A percentile compares a stretch with the other conserved stretches of the same genome.
These are phyloP conservation scores for Solea senegalensis DNA, from an alignment of 2,113 vertebrate genomes.

Conservation along the genomic window DNA sequence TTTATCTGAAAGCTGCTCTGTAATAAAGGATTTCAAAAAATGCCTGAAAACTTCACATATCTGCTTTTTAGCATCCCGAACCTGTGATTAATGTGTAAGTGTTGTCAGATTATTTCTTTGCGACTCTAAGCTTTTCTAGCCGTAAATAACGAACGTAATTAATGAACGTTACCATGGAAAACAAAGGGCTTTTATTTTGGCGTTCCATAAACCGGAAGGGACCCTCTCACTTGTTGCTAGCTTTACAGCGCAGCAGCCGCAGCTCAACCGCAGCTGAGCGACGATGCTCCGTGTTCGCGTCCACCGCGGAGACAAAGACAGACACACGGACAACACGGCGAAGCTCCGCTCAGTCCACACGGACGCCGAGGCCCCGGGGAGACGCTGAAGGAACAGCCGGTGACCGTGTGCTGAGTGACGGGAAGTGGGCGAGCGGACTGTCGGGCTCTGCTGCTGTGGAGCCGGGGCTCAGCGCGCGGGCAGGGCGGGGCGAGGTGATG, in stretches of 20 bases:
- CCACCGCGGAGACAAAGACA: neutral
- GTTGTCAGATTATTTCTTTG: too few species aligned
- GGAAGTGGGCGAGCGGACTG: neutral
- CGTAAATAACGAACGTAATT: too few species aligned
- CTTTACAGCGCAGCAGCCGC: neutral
- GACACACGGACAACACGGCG: neutral
- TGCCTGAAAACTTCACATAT: too few species aligned
- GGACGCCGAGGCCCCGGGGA: neutral
- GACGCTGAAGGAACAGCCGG: neutral
- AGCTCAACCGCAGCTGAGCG: neutral
- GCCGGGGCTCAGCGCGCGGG: conserved; percentile 20
- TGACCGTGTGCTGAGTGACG: conserved; percentile 13
- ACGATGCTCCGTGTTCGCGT: neutral
- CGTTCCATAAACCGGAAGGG: neutral
- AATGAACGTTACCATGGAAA: too few species aligned
- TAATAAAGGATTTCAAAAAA: too few species aligned
- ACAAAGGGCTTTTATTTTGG: too few species aligned
- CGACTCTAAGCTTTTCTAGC: too few species aligned
- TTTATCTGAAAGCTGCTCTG: too few species aligned
- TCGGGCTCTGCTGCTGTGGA: conserved; percentile 13
- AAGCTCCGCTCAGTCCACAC: neutral
- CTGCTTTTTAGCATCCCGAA: too few species aligned
- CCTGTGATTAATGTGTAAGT: too few species aligned
- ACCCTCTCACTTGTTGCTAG: neutral
- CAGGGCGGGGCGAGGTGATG: conserved; percentile 76